phyloP scores from a whole-genome alignment of 2,797 vertebrate species.

The Chromis chromis region DNA sequence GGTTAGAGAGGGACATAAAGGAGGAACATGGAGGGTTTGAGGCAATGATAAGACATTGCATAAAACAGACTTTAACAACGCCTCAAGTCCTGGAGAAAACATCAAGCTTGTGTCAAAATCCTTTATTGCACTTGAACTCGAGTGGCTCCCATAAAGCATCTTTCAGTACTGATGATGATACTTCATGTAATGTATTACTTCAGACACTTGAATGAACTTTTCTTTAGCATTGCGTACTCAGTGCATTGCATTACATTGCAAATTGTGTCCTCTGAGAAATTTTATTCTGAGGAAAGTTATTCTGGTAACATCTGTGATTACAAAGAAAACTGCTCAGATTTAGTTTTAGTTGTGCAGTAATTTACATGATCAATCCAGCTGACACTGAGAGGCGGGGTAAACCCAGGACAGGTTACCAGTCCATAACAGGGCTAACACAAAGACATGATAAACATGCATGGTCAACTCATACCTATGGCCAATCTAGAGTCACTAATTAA shows the following conservation, averaged over 20 bases:
- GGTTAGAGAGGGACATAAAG: slow-evolving; percentile 48
- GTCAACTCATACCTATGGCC: too few species aligned
- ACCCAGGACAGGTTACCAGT: too few species aligned
- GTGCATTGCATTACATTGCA: neutral
- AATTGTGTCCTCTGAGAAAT: neutral
- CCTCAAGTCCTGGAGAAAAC: neutral
- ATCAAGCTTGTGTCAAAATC: neutral
- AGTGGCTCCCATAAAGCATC: neutral
- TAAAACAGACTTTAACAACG: slow-evolving; percentile 25
- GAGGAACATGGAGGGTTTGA: slow-evolving; percentile 22
- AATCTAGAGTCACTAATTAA: too few species aligned
- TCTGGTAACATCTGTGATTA: slow-evolving; percentile 13
- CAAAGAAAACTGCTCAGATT: neutral
- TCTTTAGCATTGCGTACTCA: neutral
- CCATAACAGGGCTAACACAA: too few species aligned
- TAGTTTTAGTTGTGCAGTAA: neutral
- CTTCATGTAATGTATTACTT: neutral
- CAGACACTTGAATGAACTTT: neutral
- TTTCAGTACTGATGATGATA: slow-evolving; percentile 7
- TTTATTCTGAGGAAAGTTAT: neutral
- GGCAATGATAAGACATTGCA: slow-evolving; percentile 19
- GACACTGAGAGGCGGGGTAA: too few species aligned
- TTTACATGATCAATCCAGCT: neutral
- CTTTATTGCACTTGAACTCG: neutral
- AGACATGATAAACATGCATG: too few species aligned